Base-by-base conservation (phyloP, 2,113 vertebrate genomes). In the Trinectes maculatus region DNA sequence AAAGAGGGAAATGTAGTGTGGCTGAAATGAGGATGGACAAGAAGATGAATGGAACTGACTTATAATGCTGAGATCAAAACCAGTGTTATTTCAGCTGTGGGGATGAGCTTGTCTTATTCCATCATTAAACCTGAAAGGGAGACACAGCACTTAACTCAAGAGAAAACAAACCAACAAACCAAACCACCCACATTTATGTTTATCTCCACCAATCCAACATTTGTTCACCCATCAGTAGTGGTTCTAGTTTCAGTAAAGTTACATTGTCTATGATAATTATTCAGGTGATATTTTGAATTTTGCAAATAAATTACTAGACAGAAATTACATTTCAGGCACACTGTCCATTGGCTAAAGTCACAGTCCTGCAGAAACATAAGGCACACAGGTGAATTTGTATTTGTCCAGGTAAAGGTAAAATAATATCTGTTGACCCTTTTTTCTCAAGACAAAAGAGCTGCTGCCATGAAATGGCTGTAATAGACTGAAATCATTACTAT, bases 111-210 rank as follows among this genome's bases (percentile, higher is more conserved):
- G 37, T 71, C 69, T 81, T 58, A 56, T 60, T 47, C 74, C 64
- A 72, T 69, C 65, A 70, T 54, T 62, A 58, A 42, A 61, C 13
- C 66, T 58, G 57, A 77, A 77, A 83, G 18, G 4, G 33, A 65
- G 56, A 74, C 33, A 54, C 52, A 58, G 21, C 31, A 39, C 16
- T 57, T 36, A 54, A 21, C 6, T 77, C 3, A 63, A 51, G 25
- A n/a, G 58, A 24, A 19, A 69, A 22, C n/a, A n/a, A n/a, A n/a
- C n/a, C n/a, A n/a, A 54, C 52, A 31, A 68, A 75, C 56, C 34
- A 46, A 44, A 48, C 24, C 43, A 0, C 31, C 12, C 3, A 36
- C 13, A 36, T 71, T 67, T 55, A 28, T 31, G 48, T 52, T 21
- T 48, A n/a, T 73, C 8, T 54, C 13, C 36, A 12, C 18, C 34